These are phyloP conservation scores for Pelusios castaneus DNA, from an alignment of 2,113 vertebrate genomes.

Conservation along the genomic window DNA sequence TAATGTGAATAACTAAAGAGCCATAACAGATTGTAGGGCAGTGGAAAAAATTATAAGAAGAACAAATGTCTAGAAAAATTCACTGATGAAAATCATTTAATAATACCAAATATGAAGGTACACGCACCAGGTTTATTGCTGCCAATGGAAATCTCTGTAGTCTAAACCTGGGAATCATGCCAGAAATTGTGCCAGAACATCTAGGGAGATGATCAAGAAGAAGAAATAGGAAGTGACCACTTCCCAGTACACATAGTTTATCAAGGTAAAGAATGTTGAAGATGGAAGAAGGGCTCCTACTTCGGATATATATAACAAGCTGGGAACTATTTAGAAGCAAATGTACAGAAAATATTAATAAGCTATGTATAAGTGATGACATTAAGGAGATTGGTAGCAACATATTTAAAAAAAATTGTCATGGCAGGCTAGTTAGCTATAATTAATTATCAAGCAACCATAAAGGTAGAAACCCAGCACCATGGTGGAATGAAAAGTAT, in stretches of 20 bases:
- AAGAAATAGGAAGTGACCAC: neutral
- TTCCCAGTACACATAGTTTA: neutral
- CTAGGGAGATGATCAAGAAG: neutral
- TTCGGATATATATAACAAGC: neutral
- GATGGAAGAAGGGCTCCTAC: neutral
- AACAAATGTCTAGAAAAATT: neutral
- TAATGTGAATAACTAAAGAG: neutral
- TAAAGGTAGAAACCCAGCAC: neutral
- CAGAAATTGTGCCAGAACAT: neutral
- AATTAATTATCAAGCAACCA: neutral
- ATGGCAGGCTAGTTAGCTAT: neutral
- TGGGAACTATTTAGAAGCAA: neutral
- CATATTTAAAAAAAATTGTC: neutral
- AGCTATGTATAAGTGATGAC: neutral
- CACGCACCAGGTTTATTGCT: neutral
- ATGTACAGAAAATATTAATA: neutral
- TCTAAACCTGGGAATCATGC: neutral
- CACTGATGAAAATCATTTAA: neutral
- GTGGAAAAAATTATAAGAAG: neutral
- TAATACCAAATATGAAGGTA: neutral
- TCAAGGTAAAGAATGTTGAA: neutral
- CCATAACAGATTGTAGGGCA: neutral
- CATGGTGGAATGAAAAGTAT: neutral
- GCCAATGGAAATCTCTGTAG: neutral
- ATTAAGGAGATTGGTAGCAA: neutral